Percentiles rank a stretch among this genome's conserved stretches.
These are phyloP conservation scores for Liopterus haemorrhoidalis DNA, from an alignment of 2,888 invertebrate genomes.

Conservation along the genomic window DNA sequence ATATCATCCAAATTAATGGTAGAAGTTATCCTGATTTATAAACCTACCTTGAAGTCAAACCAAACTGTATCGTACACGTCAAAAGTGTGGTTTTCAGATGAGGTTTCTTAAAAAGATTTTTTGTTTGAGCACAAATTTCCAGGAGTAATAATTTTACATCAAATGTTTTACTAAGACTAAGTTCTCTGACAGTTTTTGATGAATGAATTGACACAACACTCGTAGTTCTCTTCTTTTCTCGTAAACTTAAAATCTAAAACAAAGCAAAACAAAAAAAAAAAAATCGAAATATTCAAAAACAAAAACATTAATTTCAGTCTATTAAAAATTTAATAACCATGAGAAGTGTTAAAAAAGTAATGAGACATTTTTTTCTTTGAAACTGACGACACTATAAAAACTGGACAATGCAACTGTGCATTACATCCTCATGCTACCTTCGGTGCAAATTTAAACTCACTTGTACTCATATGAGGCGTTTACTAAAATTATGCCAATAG, in stretches of 20 bases:
- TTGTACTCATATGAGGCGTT: too few species aligned
- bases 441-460: too few species aligned
- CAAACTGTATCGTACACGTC: constrained; percentile 77
- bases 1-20: too few species aligned
- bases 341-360: background rate
- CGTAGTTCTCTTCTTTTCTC: constrained; percentile 60
- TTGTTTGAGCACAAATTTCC: constrained; percentile 71
- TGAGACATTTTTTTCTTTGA: background rate
- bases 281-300: too few species aligned
- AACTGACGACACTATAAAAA: background rate
- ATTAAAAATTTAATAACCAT: constrained; percentile 2
- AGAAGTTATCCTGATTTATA: background rate
- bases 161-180: constrained; percentile 66
- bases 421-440: too few species aligned
- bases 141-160: constrained; percentile 61
- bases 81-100: constrained; percentile 69
- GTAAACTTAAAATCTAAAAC: constrained; percentile 47
- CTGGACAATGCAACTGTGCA: too few species aligned
- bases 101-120: constrained; percentile 66
- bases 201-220: constrained; percentile 59
- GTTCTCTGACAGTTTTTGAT: constrained; percentile 60
- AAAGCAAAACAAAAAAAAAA: constrained; percentile 6
- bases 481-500: too few species aligned
- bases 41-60: constrained; percentile 65
- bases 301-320: background rate